Percentiles rank a stretch among this genome's conserved stretches.
phyloP scores from a whole-genome alignment of 1,140 invertebrate species.

The Mylabris phalerata region DNA sequence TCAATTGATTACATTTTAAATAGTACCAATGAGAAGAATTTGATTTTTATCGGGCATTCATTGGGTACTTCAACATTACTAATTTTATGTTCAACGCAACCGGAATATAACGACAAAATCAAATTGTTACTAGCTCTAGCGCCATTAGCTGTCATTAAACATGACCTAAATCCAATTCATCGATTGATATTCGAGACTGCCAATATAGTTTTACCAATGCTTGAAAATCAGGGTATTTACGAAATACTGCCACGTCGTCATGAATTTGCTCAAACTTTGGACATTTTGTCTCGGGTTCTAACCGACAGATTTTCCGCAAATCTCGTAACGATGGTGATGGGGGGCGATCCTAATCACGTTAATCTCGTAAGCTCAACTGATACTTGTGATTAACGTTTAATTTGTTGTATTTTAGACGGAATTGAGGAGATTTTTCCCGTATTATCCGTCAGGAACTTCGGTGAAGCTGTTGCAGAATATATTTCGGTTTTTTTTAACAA shows the following conservation, averaged over 20 bases:
- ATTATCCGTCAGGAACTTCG: slow-evolving; percentile 48
- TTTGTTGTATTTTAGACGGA: slow-evolving; percentile 34
- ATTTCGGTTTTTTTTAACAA: not conserved
- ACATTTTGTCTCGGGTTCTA: not conserved
- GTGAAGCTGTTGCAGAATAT: not conserved
- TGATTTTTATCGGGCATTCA: slow-evolving; percentile 54
- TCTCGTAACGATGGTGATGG: no score
- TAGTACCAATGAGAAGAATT: slow-evolving; percentile 42
- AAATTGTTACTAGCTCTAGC: slow-evolving; percentile 46
- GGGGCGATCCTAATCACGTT: no score
- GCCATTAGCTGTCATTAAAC: slow-evolving; percentile 45
- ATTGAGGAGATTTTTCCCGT: slow-evolving; percentile 44
- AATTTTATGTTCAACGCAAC: slow-evolving; percentile 43
- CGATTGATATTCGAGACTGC: not conserved
- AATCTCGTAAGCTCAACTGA: no score
- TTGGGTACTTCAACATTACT: slow-evolving; percentile 51
- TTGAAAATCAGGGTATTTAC: slow-evolving; percentile 21
- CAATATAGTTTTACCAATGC: slow-evolving; percentile 15
- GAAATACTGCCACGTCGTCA: slow-evolving; percentile 30
- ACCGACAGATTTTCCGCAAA: no score
- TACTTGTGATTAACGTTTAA: no score
- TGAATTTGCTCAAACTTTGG: slow-evolving; percentile 21
- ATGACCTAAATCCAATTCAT: slow-evolving; percentile 16
- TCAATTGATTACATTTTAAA: slow-evolving; percentile 33
- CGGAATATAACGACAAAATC: slow-evolving; percentile 51